Evolutionary conservation across 2,113 vertebrate species (phyloP).

Genomic region (Poeciliopsis prolifica): DNA sequence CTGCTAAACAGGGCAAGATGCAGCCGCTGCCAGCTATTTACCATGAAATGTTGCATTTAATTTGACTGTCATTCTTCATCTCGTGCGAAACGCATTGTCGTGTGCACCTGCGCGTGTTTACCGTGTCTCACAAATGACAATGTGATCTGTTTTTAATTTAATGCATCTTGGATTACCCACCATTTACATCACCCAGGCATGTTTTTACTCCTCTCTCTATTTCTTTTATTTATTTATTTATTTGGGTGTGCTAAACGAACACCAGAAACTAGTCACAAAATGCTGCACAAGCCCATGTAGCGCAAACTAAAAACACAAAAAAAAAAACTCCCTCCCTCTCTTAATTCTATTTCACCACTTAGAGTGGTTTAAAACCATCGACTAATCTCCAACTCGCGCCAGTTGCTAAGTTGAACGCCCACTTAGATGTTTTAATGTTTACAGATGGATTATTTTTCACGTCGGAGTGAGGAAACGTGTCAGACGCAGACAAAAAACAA

Average conservation of each 20-base stretch:
- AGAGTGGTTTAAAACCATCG: slow-evolving; percentile 1
- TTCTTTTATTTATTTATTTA: too few relatives aligned
- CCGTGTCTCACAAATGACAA: slow-evolving; percentile 17
- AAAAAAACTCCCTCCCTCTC: background rate
- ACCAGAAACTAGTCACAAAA: slow-evolving; percentile 22
- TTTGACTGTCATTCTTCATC: slow-evolving; percentile 18
- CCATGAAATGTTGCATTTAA: slow-evolving; percentile 37
- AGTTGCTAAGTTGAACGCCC: slow-evolving; percentile 18
- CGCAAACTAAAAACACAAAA: slow-evolving; percentile 10
- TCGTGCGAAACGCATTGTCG: slow-evolving; percentile 22
- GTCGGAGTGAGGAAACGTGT: slow-evolving; percentile 14
- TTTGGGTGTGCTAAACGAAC: slow-evolving; percentile 8
- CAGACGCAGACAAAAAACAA: slow-evolving; percentile 20
- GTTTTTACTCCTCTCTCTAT: background rate
- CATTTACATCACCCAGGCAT: slow-evolving; percentile 17
- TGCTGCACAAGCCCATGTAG: slow-evolving; percentile 15
- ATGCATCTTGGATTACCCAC: background rate
- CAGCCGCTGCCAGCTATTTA: slow-evolving; percentile 33
- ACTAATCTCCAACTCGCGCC: slow-evolving; percentile 3
- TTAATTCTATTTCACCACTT: slow-evolving; percentile 32
- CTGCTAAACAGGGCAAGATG: slow-evolving; percentile 23
- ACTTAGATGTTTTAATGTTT: slow-evolving; percentile 23
- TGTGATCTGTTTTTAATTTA: slow-evolving; percentile 32
- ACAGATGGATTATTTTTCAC: slow-evolving; percentile 19
- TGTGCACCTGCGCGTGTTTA: slow-evolving; percentile 16